A percentile compares a stretch with the other conserved stretches of the same genome.
Evolutionary conservation across 2,888 invertebrate species (phyloP).

Genomic region (Cremastobaeus sp.): DNA sequence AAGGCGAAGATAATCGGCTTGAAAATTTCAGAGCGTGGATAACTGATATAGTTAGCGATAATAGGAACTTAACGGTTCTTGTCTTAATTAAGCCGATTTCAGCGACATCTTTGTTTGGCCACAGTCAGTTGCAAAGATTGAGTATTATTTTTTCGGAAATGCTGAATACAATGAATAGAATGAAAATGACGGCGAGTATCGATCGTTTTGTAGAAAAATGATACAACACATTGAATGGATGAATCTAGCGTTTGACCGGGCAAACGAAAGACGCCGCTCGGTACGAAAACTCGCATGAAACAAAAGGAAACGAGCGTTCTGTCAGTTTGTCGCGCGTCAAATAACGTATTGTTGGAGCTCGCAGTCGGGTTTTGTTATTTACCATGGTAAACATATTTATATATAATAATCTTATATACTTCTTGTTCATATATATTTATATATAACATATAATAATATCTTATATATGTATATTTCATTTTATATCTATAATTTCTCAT

Average conservation of each 20-base stretch:
- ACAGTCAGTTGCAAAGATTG: background rate
- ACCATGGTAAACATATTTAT: slow-evolving; percentile 75
- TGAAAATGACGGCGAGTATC: no score
- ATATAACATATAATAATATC: slow-evolving; percentile 74
- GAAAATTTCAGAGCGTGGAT: slow-evolving; percentile 67
- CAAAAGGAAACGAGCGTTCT: no score
- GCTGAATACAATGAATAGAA: no score
- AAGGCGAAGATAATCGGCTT: no score
- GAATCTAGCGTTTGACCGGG: no score
- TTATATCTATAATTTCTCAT: slow-evolving; percentile 75
- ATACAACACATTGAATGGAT: no score
- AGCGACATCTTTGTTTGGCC: slow-evolving; percentile 24
- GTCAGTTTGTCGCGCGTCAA: slow-evolving; percentile 28
- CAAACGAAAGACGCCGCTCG: slow-evolving; percentile 19
- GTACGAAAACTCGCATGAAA: no score
- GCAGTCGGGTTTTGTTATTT: slow-evolving; percentile 75
- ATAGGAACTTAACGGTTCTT: slow-evolving; percentile 69
- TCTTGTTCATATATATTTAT: slow-evolving; percentile 66
- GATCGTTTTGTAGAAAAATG: no score
- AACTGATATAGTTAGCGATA: slow-evolving; percentile 69
- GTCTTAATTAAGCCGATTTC: slow-evolving; percentile 12
- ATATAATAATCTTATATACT: slow-evolving; percentile 68
- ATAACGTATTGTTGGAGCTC: slow-evolving; percentile 70
- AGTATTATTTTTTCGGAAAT: no score
- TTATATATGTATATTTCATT: slow-evolving; percentile 77